Conservation (phyloP, 1,140 invertebrate species). For the Drosophila gunungcola region DNA sequence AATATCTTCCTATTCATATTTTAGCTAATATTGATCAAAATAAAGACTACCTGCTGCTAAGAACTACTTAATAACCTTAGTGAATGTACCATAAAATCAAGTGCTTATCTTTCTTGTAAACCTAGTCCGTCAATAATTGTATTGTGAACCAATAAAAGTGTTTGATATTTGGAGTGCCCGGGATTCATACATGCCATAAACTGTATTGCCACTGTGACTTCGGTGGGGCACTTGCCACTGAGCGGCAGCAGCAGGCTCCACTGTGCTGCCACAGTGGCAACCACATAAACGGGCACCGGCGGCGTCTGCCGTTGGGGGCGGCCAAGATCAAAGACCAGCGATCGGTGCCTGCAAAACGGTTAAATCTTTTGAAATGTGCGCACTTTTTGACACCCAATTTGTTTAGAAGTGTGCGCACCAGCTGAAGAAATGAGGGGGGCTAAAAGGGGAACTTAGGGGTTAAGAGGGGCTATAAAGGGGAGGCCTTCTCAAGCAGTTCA, state of each 20-base stretch:
- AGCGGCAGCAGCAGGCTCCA: slow-evolving; percentile 49
- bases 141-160: slow-evolving; percentile 9
- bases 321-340: slow-evolving; percentile 67
- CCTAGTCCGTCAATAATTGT: neutral
- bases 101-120: neutral
- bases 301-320: slow-evolving; percentile 65
- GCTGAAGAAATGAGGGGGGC: slow-evolving; percentile 4
- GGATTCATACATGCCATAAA: neutral
- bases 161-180: neutral
- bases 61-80: neutral
- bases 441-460: neutral
- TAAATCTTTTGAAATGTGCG: slow-evolving; percentile 84
- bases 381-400: slow-evolving; percentile 84
- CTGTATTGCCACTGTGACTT: slow-evolving; percentile 40
- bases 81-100: neutral
- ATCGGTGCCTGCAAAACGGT: slow-evolving; percentile 73
- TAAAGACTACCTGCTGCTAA: no score
- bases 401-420: slow-evolving; percentile 75
- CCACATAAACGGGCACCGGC: slow-evolving; percentile 60
- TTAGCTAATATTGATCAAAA: no score
- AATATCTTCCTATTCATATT: no score
- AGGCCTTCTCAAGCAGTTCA: slow-evolving; percentile 48
- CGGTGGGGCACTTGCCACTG: slow-evolving; percentile 21
- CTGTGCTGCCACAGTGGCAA: slow-evolving; percentile 54
- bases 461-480: neutral